Evolutionary conservation across 2,888 invertebrate genomes (phyloP), one percentile per base, ranked within the genome.

Genomic region (Parnassius smintheus): DNA sequence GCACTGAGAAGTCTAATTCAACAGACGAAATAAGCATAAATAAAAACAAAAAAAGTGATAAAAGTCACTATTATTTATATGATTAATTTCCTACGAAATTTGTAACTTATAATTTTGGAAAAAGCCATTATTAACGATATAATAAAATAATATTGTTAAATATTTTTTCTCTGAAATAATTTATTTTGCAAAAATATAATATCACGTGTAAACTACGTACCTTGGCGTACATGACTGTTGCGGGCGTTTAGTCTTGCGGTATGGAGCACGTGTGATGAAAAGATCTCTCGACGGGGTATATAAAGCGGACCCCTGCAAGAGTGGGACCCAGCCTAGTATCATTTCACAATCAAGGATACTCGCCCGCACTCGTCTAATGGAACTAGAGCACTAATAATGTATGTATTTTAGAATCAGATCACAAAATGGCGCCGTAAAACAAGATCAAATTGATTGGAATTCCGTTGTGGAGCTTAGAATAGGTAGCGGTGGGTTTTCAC

Each of bases 171-270:
- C 3, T 25, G 25, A 4, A 25, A 25, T 25, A 25, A 25, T 25
- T 25, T 2, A 3, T 25, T 25, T 25, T 25, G 25, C 25, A 25
- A 25, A 25, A 25, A 25, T 25, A 25, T 25, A 25, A 25, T 25
- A 25, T 25, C 25, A 25, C 4, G 25, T 25, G 25, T n/a, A 57
- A 55, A 45, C 42, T 53, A 35, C 59, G 44, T 86, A 91, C 91
- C 90, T 91, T 90, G 75, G 88, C 85, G 72, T 88, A 74, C 91
- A 91, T 91, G 81, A 74, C 76, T 80, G 80, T 76, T 72, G 85
- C 80, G 86, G 80, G 83, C 82, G 78, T 73, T 18, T 71, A 75
- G 73, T 74, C 69, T 71, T 70, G 66, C 72, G 70, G 59, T 65
- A 64, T 66, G 67, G 67, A 77, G 78, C 86, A 86, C 88, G 83